Conservation (phyloP, 2,888 invertebrate genomes). For the Criorhina ranunculi region DNA sequence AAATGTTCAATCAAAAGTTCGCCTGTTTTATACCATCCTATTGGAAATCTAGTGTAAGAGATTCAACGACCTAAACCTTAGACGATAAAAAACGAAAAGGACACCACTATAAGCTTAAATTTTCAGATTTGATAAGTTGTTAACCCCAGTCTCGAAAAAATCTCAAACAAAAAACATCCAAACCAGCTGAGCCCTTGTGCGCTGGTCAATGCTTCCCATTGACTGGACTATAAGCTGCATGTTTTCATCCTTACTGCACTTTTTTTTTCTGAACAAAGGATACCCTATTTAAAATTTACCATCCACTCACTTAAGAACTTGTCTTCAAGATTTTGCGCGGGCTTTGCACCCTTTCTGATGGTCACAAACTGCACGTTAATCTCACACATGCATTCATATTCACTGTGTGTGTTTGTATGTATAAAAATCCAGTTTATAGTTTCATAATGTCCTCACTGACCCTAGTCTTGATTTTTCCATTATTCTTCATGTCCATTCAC, state of each 20-base stretch:
- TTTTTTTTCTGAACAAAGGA: slow-evolving; percentile 12
- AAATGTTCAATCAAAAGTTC: too few species aligned
- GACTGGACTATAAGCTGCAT: slow-evolving; percentile 1
- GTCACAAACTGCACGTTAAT: slow-evolving; percentile 62
- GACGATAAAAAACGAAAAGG: too few species aligned
- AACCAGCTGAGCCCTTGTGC: too few species aligned
- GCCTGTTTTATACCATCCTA: too few species aligned
- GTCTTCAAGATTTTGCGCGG: slow-evolving; percentile 73
- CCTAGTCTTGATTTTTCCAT: slow-evolving; percentile 53
- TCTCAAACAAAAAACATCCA: too few species aligned
- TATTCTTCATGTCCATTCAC: slow-evolving; percentile 68
- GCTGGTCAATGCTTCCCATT: too few species aligned
- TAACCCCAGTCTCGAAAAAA: too few species aligned
- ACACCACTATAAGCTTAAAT: too few species aligned
- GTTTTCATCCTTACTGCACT: slow-evolving; percentile 10
- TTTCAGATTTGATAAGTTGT: too few species aligned
- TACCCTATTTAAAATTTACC: slow-evolving; percentile 15
- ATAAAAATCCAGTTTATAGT: slow-evolving; percentile 59
- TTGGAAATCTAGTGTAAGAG: too few species aligned
- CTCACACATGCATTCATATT: slow-evolving; percentile 12
- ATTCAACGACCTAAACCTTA: too few species aligned
- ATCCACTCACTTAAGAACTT: slow-evolving; percentile 60
- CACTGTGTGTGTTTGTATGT: background rate
- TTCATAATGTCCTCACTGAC: slow-evolving; percentile 59
- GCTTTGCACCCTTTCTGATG: slow-evolving; percentile 68